These are phyloP conservation scores for Micromys minutus DNA, from an alignment of 2,113 vertebrate genomes.

Conservation along the genomic window DNA sequence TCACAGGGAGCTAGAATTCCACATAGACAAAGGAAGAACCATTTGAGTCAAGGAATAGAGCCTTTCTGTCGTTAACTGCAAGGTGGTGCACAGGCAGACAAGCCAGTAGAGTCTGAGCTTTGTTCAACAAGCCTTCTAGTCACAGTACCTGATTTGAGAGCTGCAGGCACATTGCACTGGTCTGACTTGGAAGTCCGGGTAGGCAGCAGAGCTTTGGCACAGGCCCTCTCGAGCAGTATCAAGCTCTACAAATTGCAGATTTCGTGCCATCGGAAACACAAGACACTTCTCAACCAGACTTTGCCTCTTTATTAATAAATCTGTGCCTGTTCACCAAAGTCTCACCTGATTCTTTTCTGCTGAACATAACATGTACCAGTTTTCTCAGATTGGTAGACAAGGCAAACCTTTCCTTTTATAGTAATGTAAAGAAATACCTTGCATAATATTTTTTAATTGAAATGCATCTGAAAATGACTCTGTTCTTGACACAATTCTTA, in stretches of 20 bases:
- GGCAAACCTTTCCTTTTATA: constrained; percentile 36
- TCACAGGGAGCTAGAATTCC: neutral
- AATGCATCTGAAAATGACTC: constrained; percentile 51
- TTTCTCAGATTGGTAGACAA: constrained; percentile 52
- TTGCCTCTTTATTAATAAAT: constrained; percentile 67
- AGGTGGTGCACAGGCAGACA: neutral
- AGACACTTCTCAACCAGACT: constrained; percentile 40
- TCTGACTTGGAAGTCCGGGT: neutral
- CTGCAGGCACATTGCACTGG: neutral
- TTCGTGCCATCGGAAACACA: constrained; percentile 62
- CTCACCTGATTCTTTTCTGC: constrained; percentile 63
- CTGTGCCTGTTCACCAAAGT: constrained; percentile 41
- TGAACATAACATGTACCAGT: constrained; percentile 57
- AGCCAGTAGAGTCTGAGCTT: neutral
- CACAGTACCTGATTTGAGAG: neutral
- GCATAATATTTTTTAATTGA: constrained; percentile 57
- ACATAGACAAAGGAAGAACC: neutral
- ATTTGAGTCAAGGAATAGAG: neutral
- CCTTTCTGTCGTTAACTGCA: neutral
- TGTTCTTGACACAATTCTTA: neutral
- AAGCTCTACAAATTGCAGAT: constrained; percentile 54
- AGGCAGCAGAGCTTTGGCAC: neutral
- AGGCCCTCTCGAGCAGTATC: neutral
- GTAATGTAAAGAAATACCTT: constrained; percentile 25
- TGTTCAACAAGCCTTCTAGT: constrained; percentile 20